Evolutionary conservation across 2,888 invertebrate species (phyloP).

Genomic region (Nomada ferruginata): DNA sequence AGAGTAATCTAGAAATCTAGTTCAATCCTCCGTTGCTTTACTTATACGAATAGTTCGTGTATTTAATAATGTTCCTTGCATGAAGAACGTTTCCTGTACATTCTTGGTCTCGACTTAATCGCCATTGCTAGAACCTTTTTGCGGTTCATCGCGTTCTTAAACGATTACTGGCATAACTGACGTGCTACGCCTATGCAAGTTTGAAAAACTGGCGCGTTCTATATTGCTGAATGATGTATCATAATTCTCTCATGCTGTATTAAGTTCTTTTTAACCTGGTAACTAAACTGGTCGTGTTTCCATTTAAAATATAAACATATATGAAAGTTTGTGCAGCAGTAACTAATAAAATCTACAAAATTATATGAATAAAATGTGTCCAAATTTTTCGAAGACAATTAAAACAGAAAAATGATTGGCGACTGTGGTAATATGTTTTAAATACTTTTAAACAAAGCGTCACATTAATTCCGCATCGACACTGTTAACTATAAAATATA

Average conservation of each 20-base stretch:
- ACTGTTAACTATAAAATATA: neutral
- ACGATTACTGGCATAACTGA: neutral
- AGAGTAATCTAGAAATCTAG: neutral
- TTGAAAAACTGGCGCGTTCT: constrained; percentile 7
- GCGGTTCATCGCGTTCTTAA: neutral
- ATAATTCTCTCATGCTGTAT: neutral
- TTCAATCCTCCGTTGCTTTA: neutral
- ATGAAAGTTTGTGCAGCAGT: no score
- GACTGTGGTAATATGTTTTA: no score
- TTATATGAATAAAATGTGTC: no score
- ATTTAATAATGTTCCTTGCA: no score
- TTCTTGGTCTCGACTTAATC: neutral
- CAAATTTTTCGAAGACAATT: no score
- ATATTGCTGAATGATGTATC: neutral
- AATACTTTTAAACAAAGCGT: no score
- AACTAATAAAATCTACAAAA: no score
- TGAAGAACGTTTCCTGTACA: no score
- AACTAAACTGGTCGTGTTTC: no score
- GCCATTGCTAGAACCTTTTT: neutral
- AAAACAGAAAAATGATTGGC: no score
- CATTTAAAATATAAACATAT: no score
- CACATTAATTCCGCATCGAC: neutral
- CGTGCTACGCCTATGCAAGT: neutral
- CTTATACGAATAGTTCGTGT: no score
- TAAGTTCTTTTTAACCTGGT: neutral